Conservation (phyloP, 2,113 vertebrate genomes). For the Microcebus tavaratra region DNA sequence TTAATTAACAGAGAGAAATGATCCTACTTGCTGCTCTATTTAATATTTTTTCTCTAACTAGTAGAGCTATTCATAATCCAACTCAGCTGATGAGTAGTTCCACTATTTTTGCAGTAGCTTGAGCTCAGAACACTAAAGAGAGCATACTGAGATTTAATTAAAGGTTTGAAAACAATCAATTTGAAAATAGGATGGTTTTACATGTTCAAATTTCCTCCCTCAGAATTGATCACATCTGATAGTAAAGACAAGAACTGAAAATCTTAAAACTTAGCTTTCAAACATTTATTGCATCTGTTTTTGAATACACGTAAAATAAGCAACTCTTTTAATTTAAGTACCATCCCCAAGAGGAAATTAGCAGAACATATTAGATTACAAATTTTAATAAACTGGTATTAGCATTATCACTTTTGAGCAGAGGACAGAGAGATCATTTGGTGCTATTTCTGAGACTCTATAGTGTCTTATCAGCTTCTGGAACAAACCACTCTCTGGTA, state of each 20-base stretch:
- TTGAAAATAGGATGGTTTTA: slow-evolving; percentile 51
- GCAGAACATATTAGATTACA: slow-evolving; percentile 57
- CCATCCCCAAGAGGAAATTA: slow-evolving; percentile 66
- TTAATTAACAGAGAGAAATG: slow-evolving; percentile 48
- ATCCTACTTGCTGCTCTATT: neutral
- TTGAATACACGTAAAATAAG: slow-evolving; percentile 55
- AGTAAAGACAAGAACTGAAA: slow-evolving; percentile 59
- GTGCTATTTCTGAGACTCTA: slow-evolving; percentile 31
- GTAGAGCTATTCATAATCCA: slow-evolving; percentile 41
- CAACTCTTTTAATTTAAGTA: slow-evolving; percentile 55
- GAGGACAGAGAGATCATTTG: slow-evolving; percentile 36
- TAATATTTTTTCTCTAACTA: slow-evolving; percentile 42
- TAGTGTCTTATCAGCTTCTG: slow-evolving; percentile 59
- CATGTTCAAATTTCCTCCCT: slow-evolving; percentile 47
- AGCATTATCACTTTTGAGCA: slow-evolving; percentile 58
- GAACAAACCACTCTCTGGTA: slow-evolving; percentile 46
- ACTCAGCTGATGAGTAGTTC: slow-evolving; percentile 16
- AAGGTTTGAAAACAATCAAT: slow-evolving; percentile 51
- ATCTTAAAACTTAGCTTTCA: slow-evolving; percentile 50
- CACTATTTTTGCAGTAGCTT: slow-evolving; percentile 20
- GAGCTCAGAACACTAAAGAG: neutral
- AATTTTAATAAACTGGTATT: slow-evolving; percentile 72
- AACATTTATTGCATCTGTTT: slow-evolving; percentile 35
- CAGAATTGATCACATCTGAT: slow-evolving; percentile 49
- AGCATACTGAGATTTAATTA: slow-evolving; percentile 57